Evolutionary conservation across 2,797 vertebrate genomes (phyloP), one percentile per base, ranked within the genome.

Genomic region (Pitangus sulphuratus): DNA sequence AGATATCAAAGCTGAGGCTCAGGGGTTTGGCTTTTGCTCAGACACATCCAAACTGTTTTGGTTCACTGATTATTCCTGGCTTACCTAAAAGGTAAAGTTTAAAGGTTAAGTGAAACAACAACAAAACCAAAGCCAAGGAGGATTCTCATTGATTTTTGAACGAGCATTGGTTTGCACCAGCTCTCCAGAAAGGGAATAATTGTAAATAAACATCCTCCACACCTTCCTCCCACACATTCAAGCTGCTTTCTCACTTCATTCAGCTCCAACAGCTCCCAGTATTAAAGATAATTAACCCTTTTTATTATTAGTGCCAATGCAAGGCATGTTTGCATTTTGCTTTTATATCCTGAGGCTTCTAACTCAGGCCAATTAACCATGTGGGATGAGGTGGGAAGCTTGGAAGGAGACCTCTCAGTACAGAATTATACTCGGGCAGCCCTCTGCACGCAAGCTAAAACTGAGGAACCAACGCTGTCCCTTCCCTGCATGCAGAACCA

Each of bases 121-220:
- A 81, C 51, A 83, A 62, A 93, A 83, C 19, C 30, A 81, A 75
- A 72, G 51, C 53, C 65, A 61, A 82, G 66, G 40, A 82, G 50
- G 30, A 68, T 69, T 90, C 25, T 79, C 66, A 51, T 22, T 57
- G 83, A 93, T 92, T 96, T 96, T 72, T 89, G 54, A 74, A 12
- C 15, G 58, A 68, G 40, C 37, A n/a, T 6, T 45, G 45, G 56
- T 74, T 89, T 84, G 24, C 51, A 93, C 57, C 51, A 84, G 45
- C 64, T 91, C 71, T 93, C 62, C 7, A 4, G 81, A 95, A 96
- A 61, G 60, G 58, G 56, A 95, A 65, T 84, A 84, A 80, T 84
- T 77, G 90, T 94, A 97, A 96, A 96, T 79, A 96, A 95, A 95
- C 77, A 91, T 68, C 69, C 57, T 87, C 76, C 93, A 80, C 84